Evolutionary conservation across 2,113 vertebrate genomes (phyloP).

Genomic region (Loxodonta africana): DNA sequence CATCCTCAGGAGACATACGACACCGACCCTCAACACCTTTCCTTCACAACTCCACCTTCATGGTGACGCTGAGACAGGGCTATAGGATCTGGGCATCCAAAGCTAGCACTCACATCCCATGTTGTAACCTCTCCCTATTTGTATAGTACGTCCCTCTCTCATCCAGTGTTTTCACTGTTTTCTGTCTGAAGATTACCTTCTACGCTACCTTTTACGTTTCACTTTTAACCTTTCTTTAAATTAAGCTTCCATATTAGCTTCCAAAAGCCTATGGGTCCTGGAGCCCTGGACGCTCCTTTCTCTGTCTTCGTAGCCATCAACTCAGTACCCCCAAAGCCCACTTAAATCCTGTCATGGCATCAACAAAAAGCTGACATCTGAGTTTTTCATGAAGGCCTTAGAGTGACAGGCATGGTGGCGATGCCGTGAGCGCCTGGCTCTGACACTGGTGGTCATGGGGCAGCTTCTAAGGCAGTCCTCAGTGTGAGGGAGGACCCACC

Average conservation of each 20-base stretch:
- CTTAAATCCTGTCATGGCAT: neutral
- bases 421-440: too few relatives aligned
- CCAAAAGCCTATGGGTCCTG: conserved; percentile 67
- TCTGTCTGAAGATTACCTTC: conserved; percentile 30
- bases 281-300: neutral
- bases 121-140: conserved; percentile 62
- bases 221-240: conserved; percentile 74
- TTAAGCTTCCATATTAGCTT: conserved; percentile 71
- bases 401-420: too few relatives aligned
- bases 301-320: neutral
- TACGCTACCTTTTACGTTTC: conserved; percentile 41
- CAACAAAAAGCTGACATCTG: too few relatives aligned
- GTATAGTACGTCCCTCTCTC: conserved; percentile 59
- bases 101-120: neutral
- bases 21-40: neutral
- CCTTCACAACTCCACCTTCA: fast-evolving
- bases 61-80: neutral
- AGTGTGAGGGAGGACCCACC: neutral
- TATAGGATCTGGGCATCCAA: neutral
- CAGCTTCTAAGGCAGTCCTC: neutral
- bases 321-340: neutral
- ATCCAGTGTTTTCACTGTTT: neutral
- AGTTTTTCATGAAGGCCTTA: neutral
- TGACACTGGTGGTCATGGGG: neutral
- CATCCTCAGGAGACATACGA: too few relatives aligned